Conservation (phyloP, 2,113 vertebrate genomes). For the Cyprinus carpio region DNA sequence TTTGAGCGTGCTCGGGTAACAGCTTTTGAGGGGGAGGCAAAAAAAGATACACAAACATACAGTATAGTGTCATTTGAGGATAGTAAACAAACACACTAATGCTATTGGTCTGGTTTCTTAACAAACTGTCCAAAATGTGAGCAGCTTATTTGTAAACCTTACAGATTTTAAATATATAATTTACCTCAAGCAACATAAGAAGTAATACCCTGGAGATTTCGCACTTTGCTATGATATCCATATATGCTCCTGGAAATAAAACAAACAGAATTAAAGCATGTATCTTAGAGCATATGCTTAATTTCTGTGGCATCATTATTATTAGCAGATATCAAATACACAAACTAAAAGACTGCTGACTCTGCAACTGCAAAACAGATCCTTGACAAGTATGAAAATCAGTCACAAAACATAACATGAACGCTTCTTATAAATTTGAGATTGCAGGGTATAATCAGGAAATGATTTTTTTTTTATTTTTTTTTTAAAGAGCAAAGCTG, state of each 20-base stretch:
- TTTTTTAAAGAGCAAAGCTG: too few species aligned
- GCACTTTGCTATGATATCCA: constrained; percentile 87
- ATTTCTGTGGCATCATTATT: background rate
- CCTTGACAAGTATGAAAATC: background rate
- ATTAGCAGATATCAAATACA: background rate
- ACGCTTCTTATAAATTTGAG: background rate
- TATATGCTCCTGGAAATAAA: constrained; percentile 77
- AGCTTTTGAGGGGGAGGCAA: constrained; percentile 92
- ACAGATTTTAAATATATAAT: background rate
- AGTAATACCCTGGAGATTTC: constrained; percentile 91
- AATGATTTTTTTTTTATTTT: too few species aligned
- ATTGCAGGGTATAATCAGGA: background rate
- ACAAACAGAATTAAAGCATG: background rate
- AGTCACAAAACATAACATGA: background rate
- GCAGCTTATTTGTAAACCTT: background rate
- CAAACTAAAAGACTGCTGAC: background rate
- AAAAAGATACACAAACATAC: constrained; percentile 7
- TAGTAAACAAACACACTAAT: background rate
- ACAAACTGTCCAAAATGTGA: background rate
- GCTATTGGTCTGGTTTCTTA: too few species aligned
- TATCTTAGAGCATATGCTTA: background rate
- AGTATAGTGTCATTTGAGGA: background rate
- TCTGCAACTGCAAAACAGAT: background rate
- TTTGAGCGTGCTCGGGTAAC: constrained; percentile 89
- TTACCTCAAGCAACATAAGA: constrained; percentile 86